Evolutionary conservation across 1,140 invertebrate species (phyloP), one percentile per base, ranked within the genome.

Genomic region (Campoletis sonorensis): DNA sequence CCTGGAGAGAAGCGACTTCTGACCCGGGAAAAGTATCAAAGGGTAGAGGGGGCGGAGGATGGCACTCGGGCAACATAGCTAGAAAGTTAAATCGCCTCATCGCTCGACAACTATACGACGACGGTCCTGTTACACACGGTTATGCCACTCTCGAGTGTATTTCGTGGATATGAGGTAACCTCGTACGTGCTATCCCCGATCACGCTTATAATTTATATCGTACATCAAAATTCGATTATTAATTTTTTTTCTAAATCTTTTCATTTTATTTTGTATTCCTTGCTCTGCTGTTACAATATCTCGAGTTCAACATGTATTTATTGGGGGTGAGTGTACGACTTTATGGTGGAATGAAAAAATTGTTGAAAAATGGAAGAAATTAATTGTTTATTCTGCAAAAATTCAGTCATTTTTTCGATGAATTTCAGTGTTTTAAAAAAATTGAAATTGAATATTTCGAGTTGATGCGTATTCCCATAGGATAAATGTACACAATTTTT

Each of bases 11-110:
- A 64, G 61, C 33, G 27, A 81, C 81, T 78, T 73, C 33, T 81
- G 81, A 81, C 81, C 81, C 76, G 75, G 81, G 81, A 81, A 81
- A 81, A 81, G 81, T 81, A 81, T 73, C 81, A 61, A 30, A 67
- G 67, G 81, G 49, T 10, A 45, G 40, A 45, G 40, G 40, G 40
- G 40, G 11, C 40, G 40, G 40, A 45, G 75, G 33, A 73, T 73
- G 49, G 10, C 4, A 67, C 64, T 73, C 71, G 71, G 71, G 71
- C 71, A 51, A 73, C 71, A 73, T 51, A 73, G 71, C 30, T 71
- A 71, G 80, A 81, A 81, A 81, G 81, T 81, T 81, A 72, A 77
- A 77, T 77, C 40, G 71, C 40, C 49, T 26, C 71, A n/a, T 49
- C 37, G 71, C 13, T 23, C 40, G 37, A 51, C 40, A 40, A 73